Base-by-base conservation (phyloP, 2,888 invertebrate genomes). In the Odontocolon sp. region DNA sequence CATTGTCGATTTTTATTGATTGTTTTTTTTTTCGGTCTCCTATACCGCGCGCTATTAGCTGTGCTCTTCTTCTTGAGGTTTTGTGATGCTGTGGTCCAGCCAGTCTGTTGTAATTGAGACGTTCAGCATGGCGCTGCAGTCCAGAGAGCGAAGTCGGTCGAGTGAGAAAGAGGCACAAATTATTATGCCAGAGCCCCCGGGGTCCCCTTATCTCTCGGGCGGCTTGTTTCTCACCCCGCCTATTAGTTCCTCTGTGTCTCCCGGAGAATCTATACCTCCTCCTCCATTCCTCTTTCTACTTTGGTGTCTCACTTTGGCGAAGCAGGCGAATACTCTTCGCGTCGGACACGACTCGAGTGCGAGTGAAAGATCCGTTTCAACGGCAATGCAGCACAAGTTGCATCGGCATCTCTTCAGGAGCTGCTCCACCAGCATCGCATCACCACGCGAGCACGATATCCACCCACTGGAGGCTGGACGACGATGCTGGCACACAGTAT, bases 201-300 rank as follows among this genome's bases (percentile, higher is more conserved):
- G 78, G 74, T 79, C 75, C 78, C 74, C 85, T 87, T 89, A 88
- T 88, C 89, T 88, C 77, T 72, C 77, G 76, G 80, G 78, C 84
- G 82, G 85, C 87, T 85, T 89, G 88, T 89, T 88, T 86, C 85
- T 87, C 86, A 83, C 82, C 83, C 86, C 82, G 86, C 80, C 88
- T 88, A 88, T 88, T 89, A 87, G 87, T 88, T 86, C 82, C 84
- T 82, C 83, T 82, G 86, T 85, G 86, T 86, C 84, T 85, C 83
- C 81, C 69, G 79, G 50, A 80, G 85, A 83, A 85, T 83, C 84
- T 83, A 80, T 83, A 84, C 82, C 54, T 72, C 33, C 56, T 63
- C 56, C 70, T 64, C 57, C 52, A 42, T 21, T 18, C 45, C 66
- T 16, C 56, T 50, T 54, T 26, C 23, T 23, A 11, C 50, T 26